phyloP scores from a whole-genome alignment of 2,113 vertebrate genomes.

The Ancistrus triradiatus region DNA sequence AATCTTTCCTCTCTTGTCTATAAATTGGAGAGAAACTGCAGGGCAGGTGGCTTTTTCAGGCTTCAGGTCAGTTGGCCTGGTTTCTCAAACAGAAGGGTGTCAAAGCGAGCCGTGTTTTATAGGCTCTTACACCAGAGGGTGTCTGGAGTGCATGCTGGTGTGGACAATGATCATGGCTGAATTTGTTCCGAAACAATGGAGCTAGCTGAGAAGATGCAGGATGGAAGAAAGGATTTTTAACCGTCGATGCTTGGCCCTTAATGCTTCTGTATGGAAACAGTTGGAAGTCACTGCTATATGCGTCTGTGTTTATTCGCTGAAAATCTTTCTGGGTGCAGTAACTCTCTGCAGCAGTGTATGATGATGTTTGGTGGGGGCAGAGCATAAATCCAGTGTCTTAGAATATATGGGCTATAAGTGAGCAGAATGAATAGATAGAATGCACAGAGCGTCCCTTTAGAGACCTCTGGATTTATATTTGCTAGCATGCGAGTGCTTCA shows the following conservation, averaged over 20 bases:
- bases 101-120: slow-evolving; percentile 35
- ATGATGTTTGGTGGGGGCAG: not conserved
- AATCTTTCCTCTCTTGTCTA: too few species aligned
- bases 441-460: slow-evolving; percentile 15
- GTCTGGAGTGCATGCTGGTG: slow-evolving; percentile 32
- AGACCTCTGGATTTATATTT: slow-evolving; percentile 44
- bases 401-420: slow-evolving; percentile 20
- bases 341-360: not conserved
- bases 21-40: slow-evolving; percentile 37
- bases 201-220: slow-evolving; percentile 18
- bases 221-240: not conserved
- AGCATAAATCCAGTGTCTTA: slow-evolving; percentile 15
- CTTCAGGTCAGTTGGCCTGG: slow-evolving; percentile 42
- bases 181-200: slow-evolving; percentile 20
- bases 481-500: slow-evolving; percentile 41
- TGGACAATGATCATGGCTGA: slow-evolving; percentile 24
- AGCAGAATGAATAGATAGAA: slow-evolving; percentile 32
- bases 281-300: not conserved
- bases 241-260: not conserved
- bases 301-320: slow-evolving; percentile 1
- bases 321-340: not conserved
- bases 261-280: not conserved
- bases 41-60: slow-evolving; percentile 44
- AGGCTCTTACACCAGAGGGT: slow-evolving; percentile 39
- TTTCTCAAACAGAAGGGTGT: slow-evolving; percentile 43